phyloP scores from a whole-genome alignment of 2,888 invertebrate species.

The Eilema sororculum region DNA sequence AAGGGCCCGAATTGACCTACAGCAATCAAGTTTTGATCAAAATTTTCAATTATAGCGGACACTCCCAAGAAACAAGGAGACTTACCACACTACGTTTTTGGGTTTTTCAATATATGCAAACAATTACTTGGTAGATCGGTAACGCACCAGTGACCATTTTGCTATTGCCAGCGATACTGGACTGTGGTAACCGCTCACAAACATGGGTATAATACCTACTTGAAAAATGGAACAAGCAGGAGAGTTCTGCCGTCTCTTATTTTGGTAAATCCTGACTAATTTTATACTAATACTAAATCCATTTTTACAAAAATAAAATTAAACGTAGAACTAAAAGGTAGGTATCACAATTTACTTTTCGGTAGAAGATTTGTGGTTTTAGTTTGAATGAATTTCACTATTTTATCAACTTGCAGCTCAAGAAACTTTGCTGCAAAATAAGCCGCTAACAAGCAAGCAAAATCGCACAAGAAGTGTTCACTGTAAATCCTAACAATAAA shows the following conservation, averaged over 20 bases:
- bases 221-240: neutral
- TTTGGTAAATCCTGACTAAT: neutral
- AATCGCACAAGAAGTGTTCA: too few relatives aligned
- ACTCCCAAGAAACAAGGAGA: neutral
- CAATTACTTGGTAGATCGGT: neutral
- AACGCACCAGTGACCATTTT: neutral
- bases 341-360: too few relatives aligned
- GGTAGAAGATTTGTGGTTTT: too few relatives aligned
- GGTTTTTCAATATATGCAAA: neutral
- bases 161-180: neutral
- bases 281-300: too few relatives aligned
- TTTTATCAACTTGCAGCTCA: too few relatives aligned
- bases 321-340: too few relatives aligned
- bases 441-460: too few relatives aligned
- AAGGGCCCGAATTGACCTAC: constrained; percentile 86
- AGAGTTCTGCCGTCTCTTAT: neutral
- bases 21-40: constrained; percentile 16
- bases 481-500: too few relatives aligned
- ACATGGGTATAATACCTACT: neutral
- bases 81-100: neutral
- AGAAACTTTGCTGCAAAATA: too few relatives aligned
- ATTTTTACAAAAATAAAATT: too few relatives aligned
- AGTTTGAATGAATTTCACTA: too few relatives aligned
- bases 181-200: neutral
- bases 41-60: neutral